These are phyloP conservation scores for Desoria tigrina DNA, from an alignment of 2,888 invertebrate genomes.

Conservation along the genomic window DNA sequence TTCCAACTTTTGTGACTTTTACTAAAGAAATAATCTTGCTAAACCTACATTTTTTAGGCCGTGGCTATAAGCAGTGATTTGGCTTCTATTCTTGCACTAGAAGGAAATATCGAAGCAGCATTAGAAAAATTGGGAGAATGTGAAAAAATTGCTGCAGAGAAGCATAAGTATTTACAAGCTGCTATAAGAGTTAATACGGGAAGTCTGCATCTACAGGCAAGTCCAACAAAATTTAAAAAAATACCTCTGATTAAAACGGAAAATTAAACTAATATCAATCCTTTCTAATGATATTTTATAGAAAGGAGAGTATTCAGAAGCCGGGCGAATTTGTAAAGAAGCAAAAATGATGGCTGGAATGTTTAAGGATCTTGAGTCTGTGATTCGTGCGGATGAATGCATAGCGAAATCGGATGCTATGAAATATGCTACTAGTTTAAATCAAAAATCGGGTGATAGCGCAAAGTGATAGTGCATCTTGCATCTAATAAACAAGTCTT, in stretches of 20 bases:
- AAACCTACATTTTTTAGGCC: conserved; percentile 35
- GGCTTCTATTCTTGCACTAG: conserved; percentile 45
- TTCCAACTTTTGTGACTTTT: no score
- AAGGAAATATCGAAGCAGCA: conserved; percentile 49
- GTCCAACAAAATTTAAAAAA: not conserved
- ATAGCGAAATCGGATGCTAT: conserved; percentile 23
- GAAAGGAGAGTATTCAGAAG: conserved; percentile 51
- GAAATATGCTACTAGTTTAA: not conserved
- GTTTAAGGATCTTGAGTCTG: conserved; percentile 44
- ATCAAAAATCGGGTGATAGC: not conserved
- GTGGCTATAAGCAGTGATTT: conserved; percentile 41
- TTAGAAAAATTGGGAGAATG: conserved; percentile 41
- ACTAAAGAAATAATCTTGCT: no score
- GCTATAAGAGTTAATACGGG: conserved; percentile 48
- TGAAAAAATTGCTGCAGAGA: conserved; percentile 45
- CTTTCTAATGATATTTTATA: conserved; percentile 17
- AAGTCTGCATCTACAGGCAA: conserved; percentile 49
- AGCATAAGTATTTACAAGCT: conserved; percentile 45
- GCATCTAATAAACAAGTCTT: no score
- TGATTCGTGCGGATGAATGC: conserved; percentile 47
- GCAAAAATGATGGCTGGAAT: conserved; percentile 44
- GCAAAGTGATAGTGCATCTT: not conserved
- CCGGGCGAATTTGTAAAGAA: conserved; percentile 47
- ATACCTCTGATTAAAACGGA: not conserved
- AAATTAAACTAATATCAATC: not conserved